These are phyloP conservation scores for Perizoma flavofasciatum DNA, from an alignment of 2,888 invertebrate species.

Conservation along the genomic window DNA sequence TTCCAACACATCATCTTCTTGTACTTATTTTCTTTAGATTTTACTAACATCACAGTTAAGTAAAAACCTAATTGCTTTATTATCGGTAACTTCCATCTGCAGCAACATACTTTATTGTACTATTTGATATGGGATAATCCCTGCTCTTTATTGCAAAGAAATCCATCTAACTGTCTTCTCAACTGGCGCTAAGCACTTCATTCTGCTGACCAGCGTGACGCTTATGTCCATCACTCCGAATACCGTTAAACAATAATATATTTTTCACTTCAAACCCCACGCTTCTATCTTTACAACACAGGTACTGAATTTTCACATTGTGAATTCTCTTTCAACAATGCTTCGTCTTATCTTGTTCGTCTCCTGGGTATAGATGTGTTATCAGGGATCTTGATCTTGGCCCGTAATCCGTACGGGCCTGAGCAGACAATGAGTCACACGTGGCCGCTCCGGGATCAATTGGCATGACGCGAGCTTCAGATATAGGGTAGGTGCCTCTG, in stretches of 20 bases:
- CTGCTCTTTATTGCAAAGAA: constrained; percentile 1
- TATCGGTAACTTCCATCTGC: constrained; percentile 11
- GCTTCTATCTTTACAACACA: no score
- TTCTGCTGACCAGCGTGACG: constrained; percentile 36
- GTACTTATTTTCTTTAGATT: no score
- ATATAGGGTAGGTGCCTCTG: constrained; percentile 31
- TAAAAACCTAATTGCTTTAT: background rate
- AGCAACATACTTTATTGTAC: background rate
- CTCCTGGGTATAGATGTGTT: constrained; percentile 62
- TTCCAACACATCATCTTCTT: no score
- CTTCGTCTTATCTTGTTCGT: constrained; percentile 63
- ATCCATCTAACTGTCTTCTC: constrained; percentile 9
- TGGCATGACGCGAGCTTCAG: constrained; percentile 54
- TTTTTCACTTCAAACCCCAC: no score
- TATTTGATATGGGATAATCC: constrained; percentile 14
- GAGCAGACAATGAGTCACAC: constrained; percentile 67
- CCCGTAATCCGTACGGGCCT: constrained; percentile 56
- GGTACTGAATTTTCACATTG: background rate
- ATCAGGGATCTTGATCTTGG: constrained; percentile 52
- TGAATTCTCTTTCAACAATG: constrained; percentile 55
- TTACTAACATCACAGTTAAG: no score
- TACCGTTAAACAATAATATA: constrained; percentile 56
- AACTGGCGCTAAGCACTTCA: constrained; percentile 24
- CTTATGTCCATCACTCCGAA: constrained; percentile 42
- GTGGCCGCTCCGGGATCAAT: constrained; percentile 67